Evolutionary conservation across 2,888 invertebrate species (phyloP), one percentile per base, ranked within the genome.

Genomic region (Trachelus tabidus): DNA sequence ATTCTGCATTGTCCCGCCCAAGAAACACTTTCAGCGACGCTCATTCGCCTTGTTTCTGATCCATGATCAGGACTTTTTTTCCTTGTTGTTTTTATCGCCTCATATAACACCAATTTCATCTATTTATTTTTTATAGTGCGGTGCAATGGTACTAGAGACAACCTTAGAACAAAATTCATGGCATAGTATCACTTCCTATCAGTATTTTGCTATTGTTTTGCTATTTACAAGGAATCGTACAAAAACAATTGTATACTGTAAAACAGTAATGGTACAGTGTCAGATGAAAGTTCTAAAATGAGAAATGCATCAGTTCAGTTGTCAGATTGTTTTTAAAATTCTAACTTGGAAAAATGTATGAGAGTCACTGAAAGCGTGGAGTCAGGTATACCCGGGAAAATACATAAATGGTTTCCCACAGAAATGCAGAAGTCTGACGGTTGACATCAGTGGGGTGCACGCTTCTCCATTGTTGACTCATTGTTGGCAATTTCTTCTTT

Each of bases 1-100:
- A 91, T 90, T 90, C 89, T 85, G 86, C 87, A 89, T 90, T 89
- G 90, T 89, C 85, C 87, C 85, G 86, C 81, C 84, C 85, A 86
- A 87, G 86, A 89, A 88, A 90, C 87, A 86, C 85, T 87, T 84
- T 81, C 90, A 89, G 89, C 83, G 90, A 86, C 87, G 84, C 90
- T 90, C 90, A 89, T 86, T 75, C 31, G 1, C 31, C 11, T 56
- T 23, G 2, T 56, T 56, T 56, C 23, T 56, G 40, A 56, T 40
- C 40, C 40, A 23, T 2, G 40, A 56, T 56, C 35, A 35, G 12
- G 35, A 35, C 11, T 34, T 35, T 35, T 35, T 35, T 56, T 56
- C 23, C 40, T 56, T 56, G 15, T 40, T 40, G 40, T 56, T 56
- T 56, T 6, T 23, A 56, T 56, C 23, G 2, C 23, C 40, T 56